phyloP scores from a whole-genome alignment of 2,888 invertebrate genomes.

The Agonopterix heracliana region DNA sequence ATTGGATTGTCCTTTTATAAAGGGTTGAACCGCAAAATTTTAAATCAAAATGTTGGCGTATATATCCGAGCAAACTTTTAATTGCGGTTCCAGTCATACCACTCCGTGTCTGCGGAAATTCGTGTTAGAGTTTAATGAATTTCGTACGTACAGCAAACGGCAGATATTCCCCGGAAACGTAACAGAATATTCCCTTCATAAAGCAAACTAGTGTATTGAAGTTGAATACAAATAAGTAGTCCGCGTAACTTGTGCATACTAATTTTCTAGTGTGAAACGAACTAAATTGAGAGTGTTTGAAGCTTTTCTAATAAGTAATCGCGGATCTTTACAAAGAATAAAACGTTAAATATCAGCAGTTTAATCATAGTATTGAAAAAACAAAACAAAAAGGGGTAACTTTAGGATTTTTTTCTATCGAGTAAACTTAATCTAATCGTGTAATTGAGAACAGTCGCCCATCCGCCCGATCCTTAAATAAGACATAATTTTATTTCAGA shows the following conservation, averaged over 20 bases:
- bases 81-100: slow-evolving; percentile 60
- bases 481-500: too few relatives aligned
- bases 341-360: too few relatives aligned
- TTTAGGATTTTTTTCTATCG: too few relatives aligned
- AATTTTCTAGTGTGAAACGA: background rate
- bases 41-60: slow-evolving; percentile 66
- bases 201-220: slow-evolving; percentile 31
- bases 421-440: too few relatives aligned
- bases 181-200: slow-evolving; percentile 27
- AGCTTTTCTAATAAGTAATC: too few relatives aligned
- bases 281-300: too few relatives aligned
- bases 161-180: slow-evolving; percentile 17
- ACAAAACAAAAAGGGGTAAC: too few relatives aligned
- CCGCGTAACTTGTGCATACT: slow-evolving; percentile 3
- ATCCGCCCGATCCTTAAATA: too few relatives aligned
- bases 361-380: too few relatives aligned
- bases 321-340: too few relatives aligned
- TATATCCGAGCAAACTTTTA: slow-evolving; percentile 65
- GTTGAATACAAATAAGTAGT: slow-evolving; percentile 10
- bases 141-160: slow-evolving; percentile 42
- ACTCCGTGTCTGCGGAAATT: slow-evolving; percentile 54
- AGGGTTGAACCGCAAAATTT: slow-evolving; percentile 44
- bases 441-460: too few relatives aligned
- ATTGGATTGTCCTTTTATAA: too few relatives aligned
- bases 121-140: slow-evolving; percentile 66